Evolutionary conservation across 2,797 vertebrate species (phyloP).

Genomic region (Xyrichtys novacula): DNA sequence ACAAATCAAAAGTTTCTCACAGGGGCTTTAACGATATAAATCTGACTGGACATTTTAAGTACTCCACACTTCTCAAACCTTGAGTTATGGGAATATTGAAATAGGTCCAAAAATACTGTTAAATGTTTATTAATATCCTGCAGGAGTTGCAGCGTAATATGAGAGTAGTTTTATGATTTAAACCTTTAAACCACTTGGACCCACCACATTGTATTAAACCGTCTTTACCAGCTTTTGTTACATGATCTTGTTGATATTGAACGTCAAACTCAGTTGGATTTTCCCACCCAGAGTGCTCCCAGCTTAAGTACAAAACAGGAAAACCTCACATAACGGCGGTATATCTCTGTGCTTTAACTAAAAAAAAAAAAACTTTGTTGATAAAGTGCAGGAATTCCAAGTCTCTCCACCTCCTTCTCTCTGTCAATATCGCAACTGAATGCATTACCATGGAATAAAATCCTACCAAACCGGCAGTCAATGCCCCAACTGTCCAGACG

Average conservation of each 20-base stretch:
- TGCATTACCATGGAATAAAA: constrained; percentile 54
- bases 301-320: constrained; percentile 15
- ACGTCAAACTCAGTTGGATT: not conserved
- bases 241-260: not conserved
- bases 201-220: not conserved
- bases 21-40: too few species aligned
- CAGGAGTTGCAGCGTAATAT: not conserved
- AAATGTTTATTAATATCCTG: not conserved
- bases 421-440: constrained; percentile 36
- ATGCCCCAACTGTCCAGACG: constrained; percentile 44
- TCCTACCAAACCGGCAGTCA: constrained; percentile 23
- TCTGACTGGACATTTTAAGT: too few species aligned
- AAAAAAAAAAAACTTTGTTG: constrained; percentile 60
- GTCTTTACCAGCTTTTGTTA: too few species aligned
- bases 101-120: too few species aligned
- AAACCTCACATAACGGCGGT: constrained; percentile 5
- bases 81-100: too few species aligned
- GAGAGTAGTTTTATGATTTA: not conserved
- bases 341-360: constrained; percentile 24
- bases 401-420: constrained; percentile 47
- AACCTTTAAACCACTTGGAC: not conserved
- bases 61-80: too few species aligned
- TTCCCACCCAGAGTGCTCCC: constrained; percentile 31
- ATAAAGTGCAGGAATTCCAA: constrained; percentile 85
- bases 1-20: too few species aligned